Evolutionary conservation across 2,797 vertebrate species (phyloP).

Genomic region (Coreius guichenoti): DNA sequence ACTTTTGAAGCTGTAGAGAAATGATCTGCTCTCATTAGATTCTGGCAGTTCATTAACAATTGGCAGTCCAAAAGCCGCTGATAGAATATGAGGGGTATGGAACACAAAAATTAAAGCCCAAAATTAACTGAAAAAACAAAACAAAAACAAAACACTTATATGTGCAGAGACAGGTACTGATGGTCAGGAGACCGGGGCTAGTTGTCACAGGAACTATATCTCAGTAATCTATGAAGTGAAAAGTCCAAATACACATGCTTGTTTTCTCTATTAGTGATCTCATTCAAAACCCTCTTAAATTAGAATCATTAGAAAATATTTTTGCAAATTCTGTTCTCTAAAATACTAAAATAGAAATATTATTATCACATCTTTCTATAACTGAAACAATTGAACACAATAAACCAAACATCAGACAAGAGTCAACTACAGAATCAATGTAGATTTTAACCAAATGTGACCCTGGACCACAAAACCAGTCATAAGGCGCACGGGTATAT

Average conservation of each 20-base stretch:
- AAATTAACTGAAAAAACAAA: neutral
- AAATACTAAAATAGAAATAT: neutral
- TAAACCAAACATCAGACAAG: neutral
- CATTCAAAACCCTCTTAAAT: neutral
- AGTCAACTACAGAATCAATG: neutral
- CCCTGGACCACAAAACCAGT: too few relatives aligned
- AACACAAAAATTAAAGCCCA: neutral
- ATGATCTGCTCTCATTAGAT: neutral
- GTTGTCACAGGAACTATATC: neutral
- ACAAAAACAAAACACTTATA: neutral
- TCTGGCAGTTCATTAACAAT: neutral
- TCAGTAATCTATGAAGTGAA: neutral
- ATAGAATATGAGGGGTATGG: neutral
- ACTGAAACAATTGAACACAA: neutral
- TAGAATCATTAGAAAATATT: neutral
- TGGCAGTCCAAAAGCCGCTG: neutral
- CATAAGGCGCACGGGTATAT: too few relatives aligned
- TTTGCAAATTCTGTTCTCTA: neutral
- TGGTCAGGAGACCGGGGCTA: neutral
- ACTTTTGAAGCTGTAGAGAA: slow-evolving; percentile 20
- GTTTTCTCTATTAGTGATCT: neutral
- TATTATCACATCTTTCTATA: neutral
- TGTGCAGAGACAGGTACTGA: neutral
- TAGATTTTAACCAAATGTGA: neutral
- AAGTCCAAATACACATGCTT: neutral